A percentile compares a stretch with the other conserved stretches of the same genome.
Evolutionary conservation across 2,797 vertebrate species (phyloP).

Genomic region (Pangasius macronema): DNA sequence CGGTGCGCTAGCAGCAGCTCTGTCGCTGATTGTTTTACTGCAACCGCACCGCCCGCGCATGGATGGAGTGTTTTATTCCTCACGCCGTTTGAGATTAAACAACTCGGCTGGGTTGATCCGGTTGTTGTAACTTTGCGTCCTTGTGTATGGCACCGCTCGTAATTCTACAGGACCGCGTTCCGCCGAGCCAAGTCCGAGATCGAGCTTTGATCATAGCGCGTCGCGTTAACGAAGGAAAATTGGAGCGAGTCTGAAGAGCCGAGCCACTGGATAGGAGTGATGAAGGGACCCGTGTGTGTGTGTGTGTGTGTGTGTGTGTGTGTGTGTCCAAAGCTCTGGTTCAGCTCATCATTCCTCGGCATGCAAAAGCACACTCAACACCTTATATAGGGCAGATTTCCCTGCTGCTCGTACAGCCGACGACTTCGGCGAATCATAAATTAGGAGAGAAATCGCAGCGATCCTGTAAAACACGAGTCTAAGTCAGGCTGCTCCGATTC

Average conservation of each 20-base stretch:
- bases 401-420: constrained; percentile 65
- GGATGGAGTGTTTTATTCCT: not conserved
- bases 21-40: not conserved
- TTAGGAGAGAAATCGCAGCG: constrained; percentile 66
- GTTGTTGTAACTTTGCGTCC: not conserved
- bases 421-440: constrained; percentile 69
- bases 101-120: not conserved
- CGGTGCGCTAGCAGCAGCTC: too few species aligned
- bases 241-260: constrained; percentile 4
- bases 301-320: constrained; percentile 27
- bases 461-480: constrained; percentile 63
- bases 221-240: constrained; percentile 12
- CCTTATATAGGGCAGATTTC: constrained; percentile 73
- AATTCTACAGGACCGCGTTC: not conserved
- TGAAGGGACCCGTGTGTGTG: constrained; percentile 2
- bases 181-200: not conserved
- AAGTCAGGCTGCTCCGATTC: constrained; percentile 72
- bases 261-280: constrained; percentile 6
- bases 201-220: not conserved
- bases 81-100: not conserved
- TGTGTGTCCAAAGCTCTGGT: constrained; percentile 46
- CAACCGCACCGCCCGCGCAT: not conserved
- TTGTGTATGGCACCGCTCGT: not conserved
- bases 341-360: constrained; percentile 43
- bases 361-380: constrained; percentile 56